Base-by-base conservation (phyloP, 2,888 invertebrate species). In the Chelonus formosanus region DNA sequence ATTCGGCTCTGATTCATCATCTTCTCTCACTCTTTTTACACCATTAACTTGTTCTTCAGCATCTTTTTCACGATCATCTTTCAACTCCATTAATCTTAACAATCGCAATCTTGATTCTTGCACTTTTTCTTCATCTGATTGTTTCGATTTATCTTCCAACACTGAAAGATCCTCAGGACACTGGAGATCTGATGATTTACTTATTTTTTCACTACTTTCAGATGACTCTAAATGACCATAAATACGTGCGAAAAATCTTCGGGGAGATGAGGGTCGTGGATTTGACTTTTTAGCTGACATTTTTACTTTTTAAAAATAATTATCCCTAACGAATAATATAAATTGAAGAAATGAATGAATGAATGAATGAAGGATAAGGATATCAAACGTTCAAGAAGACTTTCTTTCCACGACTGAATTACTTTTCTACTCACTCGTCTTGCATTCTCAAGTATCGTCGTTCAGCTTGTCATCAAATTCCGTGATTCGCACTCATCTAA, bases 201-300 rank as follows among this genome's bases (percentile, higher is more conserved):
- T 77, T 74, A 59, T 53, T 44, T 36, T 63, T 55, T 44, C 6
- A 45, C 6, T 48, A n/a, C 63, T 65, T 77, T 57, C 70, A 36
- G 71, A 70, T 47, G 74, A 71, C 73, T 93, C 92, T n/a, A 92
- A 85, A 75, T 93, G 90, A 0, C 93, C 94, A 77, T 94, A 94
- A 48, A 94, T 86, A 64, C 92, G 87, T 58, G 92, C 92, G 80
- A 94, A 94, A 83, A 94, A 94, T 76, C 91, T 90, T 36, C 93
- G 87, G 64, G 93, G 93, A 0, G 92, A 92, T 6, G 92, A 93
- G 0, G 93, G 93, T 67, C 85, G 84, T 54, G 73, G 75, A n/a
- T 70, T 60, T 56, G 71, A 68, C 5, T 74, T 67, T 64, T 75
- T 76, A 5, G 73, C 71, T 65, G 79, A 75, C 79, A 80, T 80